Evolutionary conservation across 2,113 vertebrate species (phyloP).

Genomic region (Thryonomys swinderianus): DNA sequence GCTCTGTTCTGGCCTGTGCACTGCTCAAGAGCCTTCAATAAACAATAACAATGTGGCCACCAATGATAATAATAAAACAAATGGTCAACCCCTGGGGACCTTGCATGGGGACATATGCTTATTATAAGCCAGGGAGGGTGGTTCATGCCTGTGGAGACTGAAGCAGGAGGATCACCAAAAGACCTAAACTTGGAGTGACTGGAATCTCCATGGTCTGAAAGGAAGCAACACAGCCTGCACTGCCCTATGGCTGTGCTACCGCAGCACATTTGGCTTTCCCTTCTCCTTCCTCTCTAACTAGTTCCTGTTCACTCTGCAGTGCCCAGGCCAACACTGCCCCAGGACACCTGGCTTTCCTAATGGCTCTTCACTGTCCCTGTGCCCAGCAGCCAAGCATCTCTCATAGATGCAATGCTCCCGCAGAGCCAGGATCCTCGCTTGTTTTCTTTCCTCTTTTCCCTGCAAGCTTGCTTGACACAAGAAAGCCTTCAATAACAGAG

Average conservation of each 20-base stretch:
- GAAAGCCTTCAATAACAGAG: background rate
- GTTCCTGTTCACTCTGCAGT: background rate
- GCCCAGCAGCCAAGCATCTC: fast-evolving
- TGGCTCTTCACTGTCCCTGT: fast-evolving
- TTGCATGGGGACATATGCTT: background rate
- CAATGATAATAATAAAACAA: background rate
- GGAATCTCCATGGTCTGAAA: background rate
- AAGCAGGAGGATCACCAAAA: background rate
- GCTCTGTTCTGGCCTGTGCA: fast-evolving
- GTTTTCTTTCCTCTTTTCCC: background rate
- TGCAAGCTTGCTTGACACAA: background rate
- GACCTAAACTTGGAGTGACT: background rate
- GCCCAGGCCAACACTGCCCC: background rate
- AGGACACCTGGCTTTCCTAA: background rate
- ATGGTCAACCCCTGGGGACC: background rate
- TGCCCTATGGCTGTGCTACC: background rate
- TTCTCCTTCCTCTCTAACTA: background rate
- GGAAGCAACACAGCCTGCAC: background rate
- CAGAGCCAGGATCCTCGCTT: fast-evolving
- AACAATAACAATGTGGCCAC: fast-evolving
- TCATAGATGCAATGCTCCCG: background rate
- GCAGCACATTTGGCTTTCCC: background rate
- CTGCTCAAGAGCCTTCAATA: background rate
- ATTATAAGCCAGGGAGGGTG: background rate
- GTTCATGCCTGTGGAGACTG: background rate